phyloP scores from a whole-genome alignment of 2,113 vertebrate genomes.

The Epinephelus cyanopodus region DNA sequence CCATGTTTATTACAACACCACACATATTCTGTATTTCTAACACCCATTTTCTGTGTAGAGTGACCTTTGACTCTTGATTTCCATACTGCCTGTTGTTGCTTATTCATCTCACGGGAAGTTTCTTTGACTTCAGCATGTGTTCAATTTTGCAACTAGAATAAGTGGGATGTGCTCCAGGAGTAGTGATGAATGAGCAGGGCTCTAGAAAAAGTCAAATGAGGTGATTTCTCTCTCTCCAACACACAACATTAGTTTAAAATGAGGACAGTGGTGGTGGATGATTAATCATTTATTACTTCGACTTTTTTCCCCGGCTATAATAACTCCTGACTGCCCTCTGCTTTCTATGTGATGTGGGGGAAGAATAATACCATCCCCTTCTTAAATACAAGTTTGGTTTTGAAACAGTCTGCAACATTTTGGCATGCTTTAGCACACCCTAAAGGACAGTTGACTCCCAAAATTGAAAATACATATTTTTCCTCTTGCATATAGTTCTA shows the following conservation, averaged over 20 bases:
- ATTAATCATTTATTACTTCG: conserved; percentile 52
- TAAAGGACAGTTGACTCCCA: no score
- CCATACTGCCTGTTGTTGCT: background rate
- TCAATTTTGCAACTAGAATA: conserved; percentile 3
- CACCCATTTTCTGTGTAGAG: background rate
- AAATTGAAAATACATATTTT: no score
- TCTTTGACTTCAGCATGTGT: background rate
- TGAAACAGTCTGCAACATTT: background rate
- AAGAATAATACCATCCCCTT: conserved; percentile 5
- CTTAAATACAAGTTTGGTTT: background rate
- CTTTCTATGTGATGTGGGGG: conserved; percentile 3
- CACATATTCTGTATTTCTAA: background rate
- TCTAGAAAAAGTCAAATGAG: conserved; percentile 28
- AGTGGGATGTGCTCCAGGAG: conserved; percentile 11
- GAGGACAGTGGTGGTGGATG: conserved; percentile 9
- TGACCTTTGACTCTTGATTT: conserved; percentile 22
- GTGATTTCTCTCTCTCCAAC: conserved; percentile 43
- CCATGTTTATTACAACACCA: background rate
- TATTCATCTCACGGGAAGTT: background rate
- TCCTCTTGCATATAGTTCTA: no score
- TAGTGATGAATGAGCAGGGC: conserved; percentile 44
- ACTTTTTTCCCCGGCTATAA: conserved; percentile 21
- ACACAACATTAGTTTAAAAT: conserved; percentile 55
- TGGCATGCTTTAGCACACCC: background rate
- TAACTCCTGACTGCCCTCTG: background rate